Evolutionary conservation across 2,797 vertebrate species (phyloP).

Genomic region (Rhinoraja longicauda): DNA sequence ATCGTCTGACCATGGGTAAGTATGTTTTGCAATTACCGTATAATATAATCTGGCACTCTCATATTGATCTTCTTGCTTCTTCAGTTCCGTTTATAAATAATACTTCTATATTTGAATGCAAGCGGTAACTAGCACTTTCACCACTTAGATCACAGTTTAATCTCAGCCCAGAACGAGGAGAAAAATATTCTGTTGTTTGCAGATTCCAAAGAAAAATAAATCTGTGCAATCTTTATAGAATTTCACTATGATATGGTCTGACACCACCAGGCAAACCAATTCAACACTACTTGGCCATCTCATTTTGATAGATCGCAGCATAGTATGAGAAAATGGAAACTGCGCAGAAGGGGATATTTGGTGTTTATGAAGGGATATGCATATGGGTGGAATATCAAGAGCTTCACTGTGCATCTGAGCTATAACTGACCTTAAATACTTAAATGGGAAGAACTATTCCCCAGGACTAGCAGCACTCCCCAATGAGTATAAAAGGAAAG

Average conservation of each 20-base stretch:
- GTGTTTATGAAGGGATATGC: neutral
- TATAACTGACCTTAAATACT: neutral
- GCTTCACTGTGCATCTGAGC: neutral
- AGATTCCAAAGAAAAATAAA: neutral
- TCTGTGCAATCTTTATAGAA: neutral
- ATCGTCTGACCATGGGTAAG: neutral
- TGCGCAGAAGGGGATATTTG: neutral
- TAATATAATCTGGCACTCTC: neutral
- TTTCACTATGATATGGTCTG: neutral
- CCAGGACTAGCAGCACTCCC: neutral
- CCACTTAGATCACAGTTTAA: neutral
- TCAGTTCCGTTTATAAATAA: neutral
- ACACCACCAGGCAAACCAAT: slow-evolving; percentile 1
- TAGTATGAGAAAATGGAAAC: neutral
- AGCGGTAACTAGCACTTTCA: neutral
- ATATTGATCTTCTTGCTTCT: neutral
- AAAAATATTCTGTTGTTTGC: neutral
- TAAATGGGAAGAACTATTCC: neutral
- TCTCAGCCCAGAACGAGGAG: neutral
- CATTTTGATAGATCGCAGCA: neutral
- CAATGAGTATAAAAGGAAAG: neutral
- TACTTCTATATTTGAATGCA: neutral
- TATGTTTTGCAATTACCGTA: slow-evolving; percentile 1
- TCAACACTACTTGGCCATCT: neutral
- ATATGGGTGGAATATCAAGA: neutral